Base-by-base conservation (phyloP, 2,888 invertebrate species). In the Pristionchus japonicus region DNA sequence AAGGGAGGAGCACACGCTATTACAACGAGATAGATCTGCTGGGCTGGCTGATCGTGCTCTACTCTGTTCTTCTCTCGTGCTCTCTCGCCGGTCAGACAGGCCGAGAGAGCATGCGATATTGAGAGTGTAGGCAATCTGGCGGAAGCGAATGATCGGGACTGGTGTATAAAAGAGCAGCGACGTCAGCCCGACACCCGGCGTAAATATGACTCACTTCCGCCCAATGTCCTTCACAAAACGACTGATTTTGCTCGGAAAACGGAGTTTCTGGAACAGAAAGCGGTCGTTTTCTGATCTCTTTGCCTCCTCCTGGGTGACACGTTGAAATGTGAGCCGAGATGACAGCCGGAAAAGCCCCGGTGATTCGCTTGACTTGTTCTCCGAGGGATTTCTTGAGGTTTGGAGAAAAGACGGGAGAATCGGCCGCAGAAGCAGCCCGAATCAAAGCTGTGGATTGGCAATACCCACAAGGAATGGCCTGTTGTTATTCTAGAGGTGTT, bases 311-410 rank as follows among this genome's bases (percentile, higher is more conserved):
- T 20, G 1, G 27, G 64, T 70, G 67, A 70, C 67, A 70, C 37
- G 67, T 37, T 17, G 67, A 70, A 70, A 70, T 70, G 67, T 70
- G 67, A 70, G 67, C 34, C 15, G 27, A 1, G 70, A 23, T 70
- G 70, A 70, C 70, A 37, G 37, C 70, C 70, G 70, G 70, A 70
- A n/a, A n/a, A 70, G 70, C 70, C 20, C n/a, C n/a, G n/a, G n/a
- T 13, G 64, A 31, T 15, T 20, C 37, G 6, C 70, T 17, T 13
- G 70, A 13, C n/a, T 20, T 37, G 37, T 23, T 34, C 70, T 70
- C 70, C 23, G 23, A 52, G 52, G 52, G 20, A 23, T 57, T 57
- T 57, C 9, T 67, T 67, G 64, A 67, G 31, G 2, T 1, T 34
- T 34, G 37, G 70, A 40, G 40, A 37, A 15, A 67, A 34, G 31